Base-by-base conservation (phyloP, 2,797 vertebrate genomes). In the Furcifer pardalis region DNA sequence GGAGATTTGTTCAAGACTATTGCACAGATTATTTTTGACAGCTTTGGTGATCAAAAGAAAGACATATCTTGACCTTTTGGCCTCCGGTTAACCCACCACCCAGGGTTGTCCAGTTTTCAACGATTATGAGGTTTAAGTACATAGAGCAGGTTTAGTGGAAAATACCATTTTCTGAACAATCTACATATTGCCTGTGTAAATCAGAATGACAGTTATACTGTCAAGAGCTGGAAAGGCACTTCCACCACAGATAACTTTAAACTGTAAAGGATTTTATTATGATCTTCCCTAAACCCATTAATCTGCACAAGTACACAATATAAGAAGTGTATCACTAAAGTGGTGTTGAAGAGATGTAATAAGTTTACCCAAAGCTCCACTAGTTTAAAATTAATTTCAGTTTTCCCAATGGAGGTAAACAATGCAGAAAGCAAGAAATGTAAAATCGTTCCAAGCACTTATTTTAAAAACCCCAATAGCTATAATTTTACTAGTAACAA, bases 1-100 rank as follows among this genome's bases (percentile, higher is more conserved):
- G 1, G n/a, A 84, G 2, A 21, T 37, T 32, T 85, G 84, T 85
- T 49, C 9, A 7, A 85, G 44, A 81, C 23, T 79, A 25, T 77
- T 68, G 25, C 35, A 90, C 1, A 87, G 87, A 89, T 89, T 63
- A 81, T 63, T 86, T 44, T 8, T 91, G 90, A 81, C 83, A 89
- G 69, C n/a, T 90, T 87, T 92, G 80, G 81, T 73, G 88, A 74
- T 87, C 72, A 84, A 19, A 83, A 9, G 12, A 35, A 93, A 74
- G 21, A 73, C 89, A 32, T 62, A 81, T 78, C 37, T 9, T 87
- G 62, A 90, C 46, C 81, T 71, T 71, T 82, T 91, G 78, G 17
- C 27, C 63, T 88, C 86, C 56, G 90, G 8, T 65, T 86, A 89
- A 80, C 89, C 75, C 86, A 35, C 30, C 88, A 75, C 37, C 84